Evolutionary conservation across 2,113 vertebrate genomes (phyloP), one percentile per base, ranked within the genome.

Genomic region (Tyto alba): DNA sequence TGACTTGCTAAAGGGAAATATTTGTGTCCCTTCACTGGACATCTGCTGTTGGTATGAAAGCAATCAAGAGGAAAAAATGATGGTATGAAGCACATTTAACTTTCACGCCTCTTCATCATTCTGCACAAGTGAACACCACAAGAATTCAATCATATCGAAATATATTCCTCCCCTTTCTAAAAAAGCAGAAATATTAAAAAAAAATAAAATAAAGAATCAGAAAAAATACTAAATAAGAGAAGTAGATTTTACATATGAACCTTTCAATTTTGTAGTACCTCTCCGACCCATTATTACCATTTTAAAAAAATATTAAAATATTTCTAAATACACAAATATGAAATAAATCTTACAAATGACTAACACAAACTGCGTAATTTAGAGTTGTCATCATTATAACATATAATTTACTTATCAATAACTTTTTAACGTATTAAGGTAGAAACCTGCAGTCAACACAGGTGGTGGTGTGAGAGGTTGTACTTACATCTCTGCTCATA

Each of bases 1-100:
- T 97, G 93, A 96, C 89, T 98, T 97, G 95, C 96, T 95, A 90
- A 96, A 96, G 95, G 96, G 97, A 97, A 97, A 98, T 96, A 96
- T 97, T 96, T 96, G 90, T 96, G 93, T 93, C 93, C 96, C 95
- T 97, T 98, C 89, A 72, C 57, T 94, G 97, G 96, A 96, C 97
- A 97, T 97, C 94, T 97, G 97, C 93, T 97, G 94, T 88, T 98
- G 89, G 89, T 94, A 97, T 80, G 85, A 96, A 97, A 92, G 94
- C 93, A 98, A 94, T 91, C 93, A 96, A 92, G 89, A 88, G 85
- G 90, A 97, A 97, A 96, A 96, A 95, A 85, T 95, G 90, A 94
- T 77, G 95, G 82, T 92, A 97, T 94, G 90, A 97, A 97, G 91
- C 78, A 96, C 50, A 90, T 95, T 97, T 97, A 97, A 96, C 96